A percentile compares a stretch with the other conserved stretches of the same genome.
phyloP scores from a whole-genome alignment of 2,888 invertebrate species.

The Eupithecia dodoneata region DNA sequence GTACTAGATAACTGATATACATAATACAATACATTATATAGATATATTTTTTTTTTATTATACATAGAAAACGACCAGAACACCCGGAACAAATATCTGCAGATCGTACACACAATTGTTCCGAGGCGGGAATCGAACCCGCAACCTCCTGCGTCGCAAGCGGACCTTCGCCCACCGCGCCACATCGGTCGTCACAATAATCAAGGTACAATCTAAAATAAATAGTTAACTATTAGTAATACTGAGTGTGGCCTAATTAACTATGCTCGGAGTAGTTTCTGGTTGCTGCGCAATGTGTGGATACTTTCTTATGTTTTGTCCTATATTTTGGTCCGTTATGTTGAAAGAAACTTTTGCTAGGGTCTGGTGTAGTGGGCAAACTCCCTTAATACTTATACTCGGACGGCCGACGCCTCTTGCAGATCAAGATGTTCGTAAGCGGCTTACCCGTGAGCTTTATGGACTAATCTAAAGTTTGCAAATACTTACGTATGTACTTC shows the following conservation, averaged over 20 bases:
- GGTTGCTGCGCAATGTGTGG: neutral
- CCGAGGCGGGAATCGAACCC: no score
- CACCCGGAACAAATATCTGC: no score
- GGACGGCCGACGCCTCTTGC: slow-evolving; percentile 41
- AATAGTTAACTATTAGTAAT: neutral
- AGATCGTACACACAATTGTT: no score
- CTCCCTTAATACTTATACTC: neutral
- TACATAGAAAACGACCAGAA: no score
- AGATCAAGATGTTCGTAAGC: slow-evolving; percentile 50
- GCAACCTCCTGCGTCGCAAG: no score
- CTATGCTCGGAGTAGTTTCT: neutral
- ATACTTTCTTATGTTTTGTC: neutral
- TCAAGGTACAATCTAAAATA: no score
- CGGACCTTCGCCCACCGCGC: no score
- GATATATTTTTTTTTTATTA: no score
- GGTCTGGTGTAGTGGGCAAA: neutral
- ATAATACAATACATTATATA: no score
- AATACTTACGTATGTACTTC: neutral
- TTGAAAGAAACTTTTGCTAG: neutral
- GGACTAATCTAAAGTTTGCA: slow-evolving; percentile 17
- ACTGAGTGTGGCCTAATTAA: neutral
- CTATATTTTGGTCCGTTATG: neutral
- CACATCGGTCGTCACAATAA: no score
- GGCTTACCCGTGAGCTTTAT: slow-evolving; percentile 26
- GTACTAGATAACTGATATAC: no score